A percentile compares a stretch with the other conserved stretches of the same genome.
phyloP scores from a whole-genome alignment of 2,797 vertebrate genomes.

The Enoplosus armatus region DNA sequence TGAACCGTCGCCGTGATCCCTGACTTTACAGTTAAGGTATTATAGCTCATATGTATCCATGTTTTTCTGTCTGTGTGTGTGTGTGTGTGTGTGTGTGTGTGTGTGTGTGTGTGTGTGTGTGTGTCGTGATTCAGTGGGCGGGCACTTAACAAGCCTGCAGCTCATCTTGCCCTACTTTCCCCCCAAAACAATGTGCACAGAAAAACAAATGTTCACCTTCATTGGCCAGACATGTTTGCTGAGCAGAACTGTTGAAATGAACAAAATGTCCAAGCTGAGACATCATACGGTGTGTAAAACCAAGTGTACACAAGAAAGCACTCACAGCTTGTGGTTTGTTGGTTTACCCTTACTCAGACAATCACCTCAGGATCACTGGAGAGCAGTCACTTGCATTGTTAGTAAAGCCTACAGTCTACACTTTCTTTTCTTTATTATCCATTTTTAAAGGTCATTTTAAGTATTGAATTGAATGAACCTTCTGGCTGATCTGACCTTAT shows the following conservation, averaged over 20 bases:
- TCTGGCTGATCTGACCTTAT: background rate
- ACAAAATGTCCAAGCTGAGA: constrained; percentile 28
- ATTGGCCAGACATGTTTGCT: constrained; percentile 26
- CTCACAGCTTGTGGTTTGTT: constrained; percentile 38
- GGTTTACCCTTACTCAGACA: constrained; percentile 6
- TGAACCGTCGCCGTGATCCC: background rate
- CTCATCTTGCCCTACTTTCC: constrained; percentile 74
- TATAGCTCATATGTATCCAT: background rate
- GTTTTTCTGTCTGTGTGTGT: background rate
- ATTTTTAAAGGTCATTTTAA: background rate
- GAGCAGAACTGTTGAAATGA: constrained; percentile 31
- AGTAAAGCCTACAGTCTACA: background rate
- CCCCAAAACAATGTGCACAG: constrained; percentile 46
- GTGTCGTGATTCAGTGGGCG: constrained; percentile 48
- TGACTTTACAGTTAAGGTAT: constrained; percentile 15
- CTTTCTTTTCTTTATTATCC: background rate
- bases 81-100: too few relatives aligned
- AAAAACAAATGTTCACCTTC: constrained; percentile 62
- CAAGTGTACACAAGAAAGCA: constrained; percentile 26
- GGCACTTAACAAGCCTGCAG: constrained; percentile 67
- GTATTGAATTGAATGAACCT: too few relatives aligned
- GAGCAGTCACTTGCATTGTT: background rate
- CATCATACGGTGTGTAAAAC: background rate
- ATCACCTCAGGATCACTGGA: constrained; percentile 1
- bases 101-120: too few relatives aligned